Evolutionary conservation across 2,888 invertebrate genomes (phyloP).

Genomic region (Metallyticus violacea): DNA sequence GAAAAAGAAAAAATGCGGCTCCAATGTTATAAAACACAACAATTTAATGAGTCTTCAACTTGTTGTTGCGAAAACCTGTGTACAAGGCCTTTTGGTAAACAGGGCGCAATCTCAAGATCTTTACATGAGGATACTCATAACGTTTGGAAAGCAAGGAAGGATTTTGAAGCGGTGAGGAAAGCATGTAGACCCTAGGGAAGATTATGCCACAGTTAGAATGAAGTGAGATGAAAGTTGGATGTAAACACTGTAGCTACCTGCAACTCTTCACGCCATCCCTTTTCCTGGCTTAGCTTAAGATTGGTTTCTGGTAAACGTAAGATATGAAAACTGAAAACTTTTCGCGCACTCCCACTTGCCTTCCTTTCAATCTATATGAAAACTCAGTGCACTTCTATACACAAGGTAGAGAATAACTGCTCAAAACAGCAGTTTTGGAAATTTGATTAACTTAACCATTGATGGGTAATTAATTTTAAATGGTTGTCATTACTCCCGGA

Average conservation of each 20-base stretch:
- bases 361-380: too few relatives aligned
- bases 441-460: too few relatives aligned
- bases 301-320: background rate
- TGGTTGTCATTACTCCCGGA: too few relatives aligned
- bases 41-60: background rate
- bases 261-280: background rate
- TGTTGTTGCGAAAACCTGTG: background rate
- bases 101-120: background rate
- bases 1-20: background rate
- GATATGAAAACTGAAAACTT: background rate
- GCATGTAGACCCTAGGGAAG: background rate
- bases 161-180: background rate
- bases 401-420: too few relatives aligned
- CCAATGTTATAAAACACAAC: background rate
- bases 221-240: background rate
- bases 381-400: too few relatives aligned
- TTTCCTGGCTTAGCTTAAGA: too few relatives aligned
- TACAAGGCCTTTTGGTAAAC: background rate
- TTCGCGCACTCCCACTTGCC: too few relatives aligned
- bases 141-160: background rate
- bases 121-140: background rate
- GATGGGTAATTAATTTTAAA: too few relatives aligned
- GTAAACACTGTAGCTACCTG: background rate
- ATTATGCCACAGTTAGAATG: background rate
- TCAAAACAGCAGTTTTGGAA: too few relatives aligned